Conservation (phyloP, 2,113 vertebrate genomes). For the rat (Rattus norvegicus) region GRCr8 NC_086023.1:141491501-141492000, state of each 20-base stretch:
- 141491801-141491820: neutral
- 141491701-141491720: neutral
- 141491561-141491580: neutral
- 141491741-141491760: neutral
- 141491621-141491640: constrained; percentile 23
- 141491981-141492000: neutral
- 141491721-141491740: no score
- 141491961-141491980: neutral
- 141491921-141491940: neutral
- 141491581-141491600: neutral
- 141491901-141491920: fast-evolving
- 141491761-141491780: neutral
- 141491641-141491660: constrained; percentile 13
- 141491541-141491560: neutral
- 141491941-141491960: neutral
- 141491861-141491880: neutral
- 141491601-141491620: neutral
- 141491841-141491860: neutral
- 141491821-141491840: neutral
- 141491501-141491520: neutral
- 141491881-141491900: neutral
- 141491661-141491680: constrained; percentile 4
- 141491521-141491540: neutral
- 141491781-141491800: neutral
- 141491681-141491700: neutral